Evolutionary conservation across 2,113 vertebrate species (phyloP), one percentile per base, ranked within the genome.

Genomic region (Ploceus nigricollis): DNA sequence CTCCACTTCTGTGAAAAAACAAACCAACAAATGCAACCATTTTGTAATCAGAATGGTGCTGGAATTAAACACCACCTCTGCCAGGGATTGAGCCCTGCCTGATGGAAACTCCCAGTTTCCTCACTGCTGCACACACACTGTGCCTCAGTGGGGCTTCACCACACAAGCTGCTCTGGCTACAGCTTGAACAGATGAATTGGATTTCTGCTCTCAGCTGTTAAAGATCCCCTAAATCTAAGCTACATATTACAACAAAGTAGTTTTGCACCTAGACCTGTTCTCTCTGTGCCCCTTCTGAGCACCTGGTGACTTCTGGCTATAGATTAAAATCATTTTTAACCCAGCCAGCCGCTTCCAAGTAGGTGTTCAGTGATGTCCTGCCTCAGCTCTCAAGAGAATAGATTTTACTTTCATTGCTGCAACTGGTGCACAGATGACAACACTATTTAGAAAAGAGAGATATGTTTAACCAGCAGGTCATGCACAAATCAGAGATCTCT

Each of bases 61-160:
- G 60, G 23, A 79, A 61, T 63, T 53, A 56, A 45, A 18, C n/a
- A 50, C 9, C 30, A 17, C 6, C 42, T 64, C 48, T 56, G 84
- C 11, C 78, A 63, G 33, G 22, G 31, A 57, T 28, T 0, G 4
- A 50, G 39, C 19, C 13, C 22, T 82, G 66, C 39, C 83, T 53
- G 69, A 6, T 10, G 58, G 31, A 48, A 73, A 7, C 22, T 25
- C 45, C 13, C 39, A 2, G 12, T 22, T 58, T 3, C 51, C 9
- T 3, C 44, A 5, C n/a, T 35, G 64, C 64, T 81, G 30, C 5
- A 9, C 40, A 37, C 53, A n/a, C 48, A 1, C 9, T 1, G 1
- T 1, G 10, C 78, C 50, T 24, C 33, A 10, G 40, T 0, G 13
- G 30, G 23, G 39, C 33, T n/a, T 6, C 15, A 4, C 7, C 64